phyloP scores from a whole-genome alignment of 2,797 vertebrate genomes.

The Chloroceryle inda region DNA sequence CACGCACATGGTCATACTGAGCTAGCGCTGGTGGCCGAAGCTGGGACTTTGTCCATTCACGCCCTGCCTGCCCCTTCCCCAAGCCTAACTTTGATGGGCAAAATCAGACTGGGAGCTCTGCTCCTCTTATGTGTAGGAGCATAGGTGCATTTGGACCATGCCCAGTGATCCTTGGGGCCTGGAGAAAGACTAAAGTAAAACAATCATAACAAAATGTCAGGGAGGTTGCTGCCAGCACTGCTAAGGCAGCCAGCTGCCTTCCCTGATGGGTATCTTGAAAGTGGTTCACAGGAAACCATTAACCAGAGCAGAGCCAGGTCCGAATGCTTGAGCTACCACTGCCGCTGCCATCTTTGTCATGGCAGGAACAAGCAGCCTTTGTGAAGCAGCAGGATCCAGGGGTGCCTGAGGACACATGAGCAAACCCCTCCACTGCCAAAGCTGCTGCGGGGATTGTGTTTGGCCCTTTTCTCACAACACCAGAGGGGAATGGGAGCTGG shows the following conservation, averaged over 20 bases:
- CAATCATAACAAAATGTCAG: background rate
- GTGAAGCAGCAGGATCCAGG: background rate
- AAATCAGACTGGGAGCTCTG: constrained; percentile 14
- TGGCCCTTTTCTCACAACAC: background rate
- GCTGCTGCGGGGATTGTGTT: background rate
- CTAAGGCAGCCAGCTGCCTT: background rate
- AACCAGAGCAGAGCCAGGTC: background rate
- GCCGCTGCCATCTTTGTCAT: background rate
- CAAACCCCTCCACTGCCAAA: background rate
- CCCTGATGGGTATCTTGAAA: background rate
- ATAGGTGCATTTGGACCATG: background rate
- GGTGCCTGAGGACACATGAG: background rate
- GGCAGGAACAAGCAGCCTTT: background rate
- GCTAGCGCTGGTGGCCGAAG: background rate
- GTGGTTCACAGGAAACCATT: constrained; percentile 21
- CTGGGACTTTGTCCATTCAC: background rate
- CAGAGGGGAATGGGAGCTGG: background rate
- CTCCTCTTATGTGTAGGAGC: background rate
- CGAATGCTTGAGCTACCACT: background rate
- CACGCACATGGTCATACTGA: fast-evolving
- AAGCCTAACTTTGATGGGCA: background rate
- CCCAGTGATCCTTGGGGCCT: background rate
- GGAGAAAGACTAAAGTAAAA: background rate
- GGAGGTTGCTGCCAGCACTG: background rate
- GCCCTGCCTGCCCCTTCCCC: background rate